Evolutionary conservation across 2,888 invertebrate genomes (phyloP).

Genomic region (Silvanus unidentatus): DNA sequence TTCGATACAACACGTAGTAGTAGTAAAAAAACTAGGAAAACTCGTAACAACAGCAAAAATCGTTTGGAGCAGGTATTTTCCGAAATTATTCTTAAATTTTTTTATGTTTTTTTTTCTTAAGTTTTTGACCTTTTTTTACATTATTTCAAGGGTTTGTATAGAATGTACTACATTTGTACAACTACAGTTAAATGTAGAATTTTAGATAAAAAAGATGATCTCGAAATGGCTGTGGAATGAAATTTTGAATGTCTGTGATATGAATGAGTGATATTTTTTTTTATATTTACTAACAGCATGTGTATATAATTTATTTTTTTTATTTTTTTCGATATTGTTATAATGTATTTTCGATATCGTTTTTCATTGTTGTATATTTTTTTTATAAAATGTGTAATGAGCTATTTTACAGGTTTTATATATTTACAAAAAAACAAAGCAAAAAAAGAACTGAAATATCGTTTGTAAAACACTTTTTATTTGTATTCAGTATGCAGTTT

Average conservation of each 20-base stretch:
- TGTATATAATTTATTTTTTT: slow-evolving; percentile 5
- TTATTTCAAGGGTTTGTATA: slow-evolving; percentile 1
- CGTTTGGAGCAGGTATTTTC: slow-evolving; percentile 46
- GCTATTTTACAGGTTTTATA: too few species aligned
- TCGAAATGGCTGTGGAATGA: neutral
- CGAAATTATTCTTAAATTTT: neutral
- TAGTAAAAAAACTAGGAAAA: slow-evolving; percentile 40
- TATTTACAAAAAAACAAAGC: too few species aligned
- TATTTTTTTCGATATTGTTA: neutral
- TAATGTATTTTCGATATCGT: neutral
- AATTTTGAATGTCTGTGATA: neutral
- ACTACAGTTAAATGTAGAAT: neutral
- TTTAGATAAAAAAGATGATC: too few species aligned
- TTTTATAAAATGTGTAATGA: too few species aligned
- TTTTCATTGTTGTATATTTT: too few species aligned
- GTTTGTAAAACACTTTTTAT: too few species aligned
- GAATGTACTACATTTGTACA: neutral
- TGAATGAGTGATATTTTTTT: slow-evolving; percentile 1
- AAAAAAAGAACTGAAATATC: too few species aligned
- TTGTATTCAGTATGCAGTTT: too few species aligned
- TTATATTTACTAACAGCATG: slow-evolving; percentile 7
- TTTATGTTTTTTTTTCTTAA: slow-evolving; percentile 20
- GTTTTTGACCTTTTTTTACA: neutral
- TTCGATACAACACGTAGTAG: slow-evolving; percentile 39
- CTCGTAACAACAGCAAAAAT: slow-evolving; percentile 37